A percentile compares a stretch with the other conserved stretches of the same genome.
phyloP scores from a whole-genome alignment of 2,797 vertebrate species.

The Aldrovandia affinis region DNA sequence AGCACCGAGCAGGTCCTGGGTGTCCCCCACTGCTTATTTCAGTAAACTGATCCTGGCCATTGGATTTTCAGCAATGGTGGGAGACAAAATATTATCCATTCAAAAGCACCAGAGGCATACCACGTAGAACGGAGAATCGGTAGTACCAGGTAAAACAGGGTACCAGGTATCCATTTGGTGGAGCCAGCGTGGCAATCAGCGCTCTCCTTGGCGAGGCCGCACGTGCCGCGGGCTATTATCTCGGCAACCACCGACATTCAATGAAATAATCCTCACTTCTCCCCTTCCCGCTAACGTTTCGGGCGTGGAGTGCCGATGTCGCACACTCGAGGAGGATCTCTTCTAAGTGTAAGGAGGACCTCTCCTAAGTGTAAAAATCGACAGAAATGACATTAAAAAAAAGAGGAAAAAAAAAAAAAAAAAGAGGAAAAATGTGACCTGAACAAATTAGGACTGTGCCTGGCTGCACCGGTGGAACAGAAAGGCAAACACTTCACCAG shows the following conservation, averaged over 20 bases:
- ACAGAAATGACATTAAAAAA: not conserved
- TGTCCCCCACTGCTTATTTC: constrained; percentile 34
- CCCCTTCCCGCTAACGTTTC: not conserved
- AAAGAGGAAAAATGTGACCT: not conserved
- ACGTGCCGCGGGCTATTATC: not conserved
- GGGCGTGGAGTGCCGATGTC: not conserved
- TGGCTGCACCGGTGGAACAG: not conserved
- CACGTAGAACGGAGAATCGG: too few relatives aligned
- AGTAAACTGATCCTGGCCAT: constrained; percentile 39
- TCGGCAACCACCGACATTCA: not conserved
- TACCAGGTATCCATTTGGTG: too few relatives aligned
- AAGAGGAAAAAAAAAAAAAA: not conserved
- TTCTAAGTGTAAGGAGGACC: not conserved
- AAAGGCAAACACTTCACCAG: not conserved
- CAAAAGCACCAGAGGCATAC: not conserved
- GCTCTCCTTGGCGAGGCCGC: not conserved
- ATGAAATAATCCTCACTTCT: not conserved
- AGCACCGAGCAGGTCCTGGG: constrained; percentile 46
- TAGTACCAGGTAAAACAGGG: too few relatives aligned
- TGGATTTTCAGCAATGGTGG: constrained; percentile 42
- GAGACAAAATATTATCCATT: constrained; percentile 4
- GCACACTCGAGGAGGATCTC: not conserved
- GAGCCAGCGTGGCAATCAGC: not conserved
- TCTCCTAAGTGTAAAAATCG: too few relatives aligned
- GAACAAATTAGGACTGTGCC: not conserved